A percentile compares a stretch with the other conserved stretches of the same genome.
Conservation (phyloP, 1,140 invertebrate species). For the Drosophila asahinai region DNA sequence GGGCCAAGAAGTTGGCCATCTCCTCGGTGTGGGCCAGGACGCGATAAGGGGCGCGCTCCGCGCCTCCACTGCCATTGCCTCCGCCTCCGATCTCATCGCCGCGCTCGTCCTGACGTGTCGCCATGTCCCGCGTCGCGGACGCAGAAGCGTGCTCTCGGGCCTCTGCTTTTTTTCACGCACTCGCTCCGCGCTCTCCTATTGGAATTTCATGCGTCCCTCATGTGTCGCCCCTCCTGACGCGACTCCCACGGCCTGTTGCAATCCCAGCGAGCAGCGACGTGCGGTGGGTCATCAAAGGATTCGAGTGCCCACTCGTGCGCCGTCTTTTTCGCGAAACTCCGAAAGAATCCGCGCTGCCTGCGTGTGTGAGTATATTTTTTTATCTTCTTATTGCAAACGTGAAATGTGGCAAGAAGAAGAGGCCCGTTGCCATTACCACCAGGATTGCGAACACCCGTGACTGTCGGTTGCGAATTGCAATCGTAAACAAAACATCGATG, state of each 20-base stretch:
- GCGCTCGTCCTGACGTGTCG: conserved; percentile 70
- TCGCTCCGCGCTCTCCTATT: conserved; percentile 53
- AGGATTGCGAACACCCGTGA: conserved; percentile 14
- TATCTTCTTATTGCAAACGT: conserved; percentile 46
- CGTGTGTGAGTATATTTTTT: conserved; percentile 60
- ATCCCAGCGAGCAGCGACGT: conserved; percentile 9
- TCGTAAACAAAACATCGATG: conserved; percentile 27
- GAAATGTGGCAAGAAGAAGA: conserved; percentile 60
- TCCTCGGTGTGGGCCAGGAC: conserved; percentile 56
- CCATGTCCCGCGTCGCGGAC: conserved; percentile 54
- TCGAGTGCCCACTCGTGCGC: conserved; percentile 30
- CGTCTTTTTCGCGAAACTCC: conserved; percentile 54
- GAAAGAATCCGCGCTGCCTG: conserved; percentile 59
- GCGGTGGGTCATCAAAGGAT: conserved; percentile 19
- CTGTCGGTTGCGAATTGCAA: conserved; percentile 18
- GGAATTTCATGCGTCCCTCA: conserved; percentile 60
- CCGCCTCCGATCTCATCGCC: conserved; percentile 46
- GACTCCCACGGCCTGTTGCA: conserved; percentile 20
- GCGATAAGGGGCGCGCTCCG: conserved; percentile 46
- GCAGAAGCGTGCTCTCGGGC: conserved; percentile 30
- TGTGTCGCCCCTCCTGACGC: conserved; percentile 9
- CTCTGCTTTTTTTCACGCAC: conserved; percentile 50
- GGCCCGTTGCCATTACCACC: conserved; percentile 2
- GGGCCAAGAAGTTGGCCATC: conserved; percentile 58
- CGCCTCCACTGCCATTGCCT: conserved; percentile 27